Evolutionary conservation across 2,888 invertebrate species (phyloP), one percentile per base, ranked within the genome.

Genomic region (Neoaliturus tenellus): DNA sequence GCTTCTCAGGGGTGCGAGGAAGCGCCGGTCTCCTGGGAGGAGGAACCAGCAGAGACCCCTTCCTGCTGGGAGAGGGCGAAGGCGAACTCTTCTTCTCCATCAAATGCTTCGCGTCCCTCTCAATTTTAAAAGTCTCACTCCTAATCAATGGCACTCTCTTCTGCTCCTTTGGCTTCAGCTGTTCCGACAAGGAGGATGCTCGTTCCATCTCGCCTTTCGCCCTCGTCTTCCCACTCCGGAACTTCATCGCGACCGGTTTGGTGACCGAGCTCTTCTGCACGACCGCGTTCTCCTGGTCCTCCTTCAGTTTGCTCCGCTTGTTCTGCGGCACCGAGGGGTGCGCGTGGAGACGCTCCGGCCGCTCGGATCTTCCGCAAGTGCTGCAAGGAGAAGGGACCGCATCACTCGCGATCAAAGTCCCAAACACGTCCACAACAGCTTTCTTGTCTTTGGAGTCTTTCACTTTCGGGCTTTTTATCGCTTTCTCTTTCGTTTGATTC

Each of bases 341-440:
- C 88, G 93, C 93, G 88, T 93, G 93, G 85, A 93, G 92, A 17
- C 95, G 90, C 88, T 95, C 95, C 0, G 95, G 94, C 85, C 93
- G 92, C 89, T 95, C 94, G 0, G 93, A 92, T 25, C 95, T 91
- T 0, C 94, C 94, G 89, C 95, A 95, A 82, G 93, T 93, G 81
- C 91, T 92, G 89, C 95, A 95, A 0, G 94, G 93, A 86, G 91
- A 91, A 55, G 92, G 92, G 0, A 90, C 89, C 23, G 83, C 75
- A 17, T 84, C 85, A 12, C 82, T 78, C n/a, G 85, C 69, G 23
- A 83, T 58, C 55, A 78, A 14, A 33, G 55, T 51, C 23, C 75
- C 84, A 10, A 86, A 83, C 31, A 82, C 85, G 39, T 75, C 86
- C 39, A 82, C 84, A 6, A 82, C 85, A 17, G 55, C 78, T 31